These are phyloP conservation scores for Reticulitermes speratus DNA, from an alignment of 1,140 invertebrate genomes.

Conservation along the genomic window DNA sequence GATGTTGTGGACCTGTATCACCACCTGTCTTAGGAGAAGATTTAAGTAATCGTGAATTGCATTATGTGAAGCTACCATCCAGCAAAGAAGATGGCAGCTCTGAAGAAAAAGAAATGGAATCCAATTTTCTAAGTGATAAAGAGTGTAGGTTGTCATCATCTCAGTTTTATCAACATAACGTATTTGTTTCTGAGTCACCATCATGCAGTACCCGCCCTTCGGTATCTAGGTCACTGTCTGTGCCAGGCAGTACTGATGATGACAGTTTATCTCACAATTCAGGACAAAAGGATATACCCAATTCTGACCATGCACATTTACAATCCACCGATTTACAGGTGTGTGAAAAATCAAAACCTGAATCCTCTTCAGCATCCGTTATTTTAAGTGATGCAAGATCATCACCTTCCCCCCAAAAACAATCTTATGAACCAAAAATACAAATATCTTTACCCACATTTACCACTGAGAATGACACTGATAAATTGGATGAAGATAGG, in stretches of 20 bases:
- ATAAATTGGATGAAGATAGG: not conserved
- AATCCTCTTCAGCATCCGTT: not conserved
- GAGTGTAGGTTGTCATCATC: not conserved
- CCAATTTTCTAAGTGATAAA: not conserved
- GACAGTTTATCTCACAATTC: not conserved
- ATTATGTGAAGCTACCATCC: not conserved
- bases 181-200: not conserved
- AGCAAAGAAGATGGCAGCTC: not conserved
- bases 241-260: not conserved
- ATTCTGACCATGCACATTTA: not conserved
- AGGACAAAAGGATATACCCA: not conserved
- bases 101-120: not conserved
- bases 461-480: not conserved
- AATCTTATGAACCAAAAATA: not conserved
- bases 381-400: not conserved
- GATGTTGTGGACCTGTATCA: not conserved
- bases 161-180: too few relatives aligned
- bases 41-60: not conserved
- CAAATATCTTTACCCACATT: not conserved
- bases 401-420: not conserved
- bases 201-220: not conserved
- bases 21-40: constrained; percentile 12
- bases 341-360: not conserved
- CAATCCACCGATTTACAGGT: not conserved
- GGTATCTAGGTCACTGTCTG: not conserved